Base-by-base conservation (phyloP, 2,797 vertebrate genomes). In the Poliocrania exsul region DNA sequence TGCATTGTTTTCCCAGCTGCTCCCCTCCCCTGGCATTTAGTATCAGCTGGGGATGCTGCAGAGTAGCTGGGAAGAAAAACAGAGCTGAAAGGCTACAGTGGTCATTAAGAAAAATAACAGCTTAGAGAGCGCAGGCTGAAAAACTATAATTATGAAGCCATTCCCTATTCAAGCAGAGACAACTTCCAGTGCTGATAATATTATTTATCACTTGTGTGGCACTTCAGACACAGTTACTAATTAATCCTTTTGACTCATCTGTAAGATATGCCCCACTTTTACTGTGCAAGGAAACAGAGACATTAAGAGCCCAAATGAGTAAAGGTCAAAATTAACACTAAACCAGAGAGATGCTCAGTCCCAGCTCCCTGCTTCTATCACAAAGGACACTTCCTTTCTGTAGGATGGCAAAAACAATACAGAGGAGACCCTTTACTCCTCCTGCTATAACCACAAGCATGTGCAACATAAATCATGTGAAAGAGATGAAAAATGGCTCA, bases 81-180 rank as follows among this genome's bases (percentile, higher is more conserved):
- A 95, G 79, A 91, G 67, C 44, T 90, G 74, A 86, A 94, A 53
- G n/a, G 93, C 72, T 80, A 91, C 73, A 85, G 67, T 74, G 79
- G 92, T 94, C 92, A 97, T 97, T 97, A 95, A 86, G 84, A 94
- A 88, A 95, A 96, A 96, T 90, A 96, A 93, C 86, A 92, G 92
- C 91, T 96, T 95, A 74, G 86, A 58, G 56, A 82, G 70, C 0
- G 10, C 46, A 93, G 50, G 86, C 75, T 94, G 91, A 74, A 95
- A 97, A 96, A 94, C 96, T 86, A 58, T 93, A 94, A 96, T 97
- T 96, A 96, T 64, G 71, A 93, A 95, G 79, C 60, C 28, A 1
- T 86, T 93, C 4, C 3, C 83, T 96, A 84, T 95, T 97, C 85
- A 96, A 88, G 75, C 31, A 88, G 33, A 95, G 92, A 95, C 91